Percentiles rank a stretch among this genome's conserved stretches.
These are phyloP conservation scores for Lates japonicus DNA, from an alignment of 2,797 vertebrate genomes.

Conservation along the genomic window DNA sequence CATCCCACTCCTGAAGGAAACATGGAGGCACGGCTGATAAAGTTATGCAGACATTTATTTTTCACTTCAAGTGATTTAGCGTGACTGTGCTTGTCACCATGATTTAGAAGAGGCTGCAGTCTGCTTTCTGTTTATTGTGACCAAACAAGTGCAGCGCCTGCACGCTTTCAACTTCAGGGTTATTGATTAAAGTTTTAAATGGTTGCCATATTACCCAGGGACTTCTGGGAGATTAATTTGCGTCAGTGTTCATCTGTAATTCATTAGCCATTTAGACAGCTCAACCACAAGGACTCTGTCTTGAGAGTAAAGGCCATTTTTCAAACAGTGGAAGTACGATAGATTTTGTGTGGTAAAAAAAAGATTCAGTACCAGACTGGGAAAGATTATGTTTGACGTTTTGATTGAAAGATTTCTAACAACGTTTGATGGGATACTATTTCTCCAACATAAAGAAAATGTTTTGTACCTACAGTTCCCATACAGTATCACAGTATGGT, in stretches of 20 bases:
- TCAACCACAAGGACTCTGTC: constrained; percentile 92
- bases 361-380: background rate
- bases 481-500: background rate
- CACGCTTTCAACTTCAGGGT: constrained; percentile 97
- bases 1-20: constrained; percentile 86
- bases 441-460: background rate
- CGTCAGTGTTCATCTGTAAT: constrained; percentile 98
- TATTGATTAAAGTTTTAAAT: constrained; percentile 99
- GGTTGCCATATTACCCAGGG: constrained; percentile 97
- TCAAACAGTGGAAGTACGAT: constrained; percentile 88
- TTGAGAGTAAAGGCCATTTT: no score
- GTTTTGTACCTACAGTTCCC: background rate
- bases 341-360: constrained; percentile 17
- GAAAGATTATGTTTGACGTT: background rate
- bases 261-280: constrained; percentile 97
- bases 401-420: background rate
- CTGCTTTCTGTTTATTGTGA: constrained; percentile 97
- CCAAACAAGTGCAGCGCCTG: constrained; percentile 97
- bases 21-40: constrained; percentile 90
- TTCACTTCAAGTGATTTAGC: constrained; percentile 96
- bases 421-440: background rate
- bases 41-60: constrained; percentile 98
- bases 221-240: constrained; percentile 99
- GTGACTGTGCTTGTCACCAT: constrained; percentile 98
- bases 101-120: constrained; percentile 88